A percentile compares a stretch with the other conserved stretches of the same genome.
phyloP scores from a whole-genome alignment of 1,140 invertebrate genomes.

The Nephotettix cincticeps region DNA sequence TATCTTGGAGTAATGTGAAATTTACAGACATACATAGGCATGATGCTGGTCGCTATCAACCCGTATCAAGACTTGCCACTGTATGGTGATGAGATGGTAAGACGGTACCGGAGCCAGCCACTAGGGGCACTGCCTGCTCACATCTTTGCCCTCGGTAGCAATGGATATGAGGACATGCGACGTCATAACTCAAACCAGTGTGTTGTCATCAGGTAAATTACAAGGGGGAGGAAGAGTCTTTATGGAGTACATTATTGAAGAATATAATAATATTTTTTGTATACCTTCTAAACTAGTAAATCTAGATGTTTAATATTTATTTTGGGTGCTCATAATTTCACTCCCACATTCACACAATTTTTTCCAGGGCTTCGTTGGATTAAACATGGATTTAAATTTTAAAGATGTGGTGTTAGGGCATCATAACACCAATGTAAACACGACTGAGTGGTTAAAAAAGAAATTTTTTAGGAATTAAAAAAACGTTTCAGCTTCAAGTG shows the following conservation, averaged over 20 bases:
- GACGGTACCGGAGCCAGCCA: conserved; percentile 75
- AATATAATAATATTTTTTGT: background rate
- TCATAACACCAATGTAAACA: too few relatives aligned
- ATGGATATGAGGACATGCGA: conserved; percentile 79
- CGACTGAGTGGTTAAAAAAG: too few relatives aligned
- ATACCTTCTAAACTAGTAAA: conserved; percentile 73
- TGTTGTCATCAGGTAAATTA: conserved; percentile 78
- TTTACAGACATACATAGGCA: conserved; percentile 87
- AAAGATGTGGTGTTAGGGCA: too few relatives aligned
- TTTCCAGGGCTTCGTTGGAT: too few relatives aligned
- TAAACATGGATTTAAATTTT: too few relatives aligned
- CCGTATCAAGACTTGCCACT: conserved; percentile 91
- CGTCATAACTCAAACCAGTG: conserved; percentile 79
- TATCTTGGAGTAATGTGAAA: background rate
- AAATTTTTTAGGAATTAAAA: too few relatives aligned
- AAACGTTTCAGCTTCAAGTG: too few relatives aligned
- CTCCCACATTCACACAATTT: too few relatives aligned
- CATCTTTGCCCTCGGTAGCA: conserved; percentile 92
- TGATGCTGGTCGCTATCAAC: conserved; percentile 91
- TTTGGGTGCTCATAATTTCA: background rate
- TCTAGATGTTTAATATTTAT: conserved; percentile 43
- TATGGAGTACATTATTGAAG: background rate
- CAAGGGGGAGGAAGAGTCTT: too few relatives aligned
- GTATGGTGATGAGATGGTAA: conserved; percentile 85
- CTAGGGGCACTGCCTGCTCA: conserved; percentile 88